Base-by-base conservation (phyloP, 2,113 vertebrate species). In the Grallaria varia region DNA sequence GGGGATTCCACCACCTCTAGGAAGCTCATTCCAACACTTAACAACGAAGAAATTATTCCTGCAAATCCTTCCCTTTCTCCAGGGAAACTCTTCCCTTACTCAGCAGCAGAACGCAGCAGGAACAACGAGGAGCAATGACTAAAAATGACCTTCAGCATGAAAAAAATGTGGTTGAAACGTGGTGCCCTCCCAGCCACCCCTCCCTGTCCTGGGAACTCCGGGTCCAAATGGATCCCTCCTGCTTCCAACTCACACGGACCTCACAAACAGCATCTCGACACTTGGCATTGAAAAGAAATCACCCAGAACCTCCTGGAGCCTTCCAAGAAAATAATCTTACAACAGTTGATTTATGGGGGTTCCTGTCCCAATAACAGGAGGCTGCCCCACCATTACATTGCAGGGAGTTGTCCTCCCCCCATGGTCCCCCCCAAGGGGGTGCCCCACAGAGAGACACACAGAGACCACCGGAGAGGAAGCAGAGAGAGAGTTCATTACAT, bases 81-180 rank as follows among this genome's bases (percentile, higher is more conserved):
- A 39, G 37, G 59, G n/a, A 35, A 59, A 52, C 14, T 16, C 25
- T 52, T 52, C 14, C 50, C 50, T 16, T 28, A 14, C 49, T 25
- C 49, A 50, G 10, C 17, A 2, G 2, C 3, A 14, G 8, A 22
- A 40, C 8, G 13, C 5, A 12, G 27, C 1, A 49, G 33, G 27
- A 37, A 56, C 83, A 86, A 68, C 0, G 10, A 89, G 77, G 67
- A 66, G 72, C 14, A 15, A 14, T 5, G 18, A 27, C 30, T 89
- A 21, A 31, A 72, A 25, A 12, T 1, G 8, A 64, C 20, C 21
- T 42, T n/a, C 53, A 33, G 58, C 59, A 21, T 0, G 4, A 49
- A 18, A 81, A 81, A 68, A 71, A 5, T 0, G 12, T 35, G 3
- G 20, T 3, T 60, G 6, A 20, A 47, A 8, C 0, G 5, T 0